Base-by-base conservation (phyloP, 2,797 vertebrate genomes). In the Varecia variegata region DNA sequence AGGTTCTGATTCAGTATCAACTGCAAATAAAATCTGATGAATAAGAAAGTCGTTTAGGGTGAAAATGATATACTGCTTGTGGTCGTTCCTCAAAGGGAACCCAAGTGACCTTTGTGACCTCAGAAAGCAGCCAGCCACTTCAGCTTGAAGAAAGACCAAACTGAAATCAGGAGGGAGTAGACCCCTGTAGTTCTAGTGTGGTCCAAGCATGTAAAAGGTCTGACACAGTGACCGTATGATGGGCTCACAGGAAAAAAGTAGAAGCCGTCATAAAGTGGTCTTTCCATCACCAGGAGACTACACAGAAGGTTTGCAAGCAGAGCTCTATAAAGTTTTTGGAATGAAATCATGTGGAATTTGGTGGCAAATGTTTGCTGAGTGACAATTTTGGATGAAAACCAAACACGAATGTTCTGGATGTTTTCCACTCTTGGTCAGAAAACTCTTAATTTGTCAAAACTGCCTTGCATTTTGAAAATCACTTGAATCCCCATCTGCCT, bases 1-100 rank as follows among this genome's bases (percentile, higher is more conserved):
- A 68, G 93, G 54, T 95, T 96, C 94, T 93, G 96, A 62, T 82
- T 96, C 68, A 85, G 82, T 52, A 70, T 62, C 79, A 89, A 27
- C 93, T 96, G 58, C 25, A 91, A 95, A 96, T 93, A 83, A 95
- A 76, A 90, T 86, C 12, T 93, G 56, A 88, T 94, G 52, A 87
- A 84, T 32, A 94, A 86, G 27, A 95, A 96, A 93, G 43, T 94
- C 20, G 21, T 94, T 97, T 98, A 56, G 43, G 77, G 35, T 93
- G 54, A 97, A 96, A 93, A 65, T 35, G 2, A 71, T 94, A 40
- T 68, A 27, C 88, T 73, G 23, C 54, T 94, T 96, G 79, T 82
- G 27, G 82, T 91, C 20, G 52, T 94, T 97, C 73, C 87, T 80
- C 93, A 47, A 73, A 87, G 27, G 40, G 68, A 32, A 18, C 7